phyloP scores from a whole-genome alignment of 2,113 vertebrate genomes.

The Ascaphus truei region DNA sequence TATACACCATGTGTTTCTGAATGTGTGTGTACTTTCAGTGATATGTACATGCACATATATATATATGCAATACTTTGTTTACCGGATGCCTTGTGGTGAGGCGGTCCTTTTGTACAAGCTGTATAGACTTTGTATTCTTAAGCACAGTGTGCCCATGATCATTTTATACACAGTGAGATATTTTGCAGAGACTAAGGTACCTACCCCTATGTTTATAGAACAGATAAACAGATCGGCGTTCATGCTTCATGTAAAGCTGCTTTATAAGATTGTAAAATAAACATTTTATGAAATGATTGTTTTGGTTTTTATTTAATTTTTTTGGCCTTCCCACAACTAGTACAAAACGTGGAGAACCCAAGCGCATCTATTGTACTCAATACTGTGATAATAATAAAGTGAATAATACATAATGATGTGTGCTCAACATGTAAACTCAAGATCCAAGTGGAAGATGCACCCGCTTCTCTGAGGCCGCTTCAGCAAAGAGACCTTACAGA shows the following conservation, averaged over 20 bases:
- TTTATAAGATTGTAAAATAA: conserved; percentile 95
- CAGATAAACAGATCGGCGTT: conserved; percentile 66
- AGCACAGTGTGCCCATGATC: conserved; percentile 97
- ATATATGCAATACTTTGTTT: conserved; percentile 98
- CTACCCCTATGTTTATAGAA: conserved; percentile 81
- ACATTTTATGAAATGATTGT: conserved; percentile 58
- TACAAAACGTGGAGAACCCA: too few relatives aligned
- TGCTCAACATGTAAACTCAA: too few relatives aligned
- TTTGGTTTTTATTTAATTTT: not conserved
- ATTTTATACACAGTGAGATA: conserved; percentile 78
- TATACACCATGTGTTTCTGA: conserved; percentile 65
- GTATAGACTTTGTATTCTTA: conserved; percentile 83
- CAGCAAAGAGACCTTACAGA: too few relatives aligned
- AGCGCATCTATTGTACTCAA: too few relatives aligned
- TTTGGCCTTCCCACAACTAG: not conserved
- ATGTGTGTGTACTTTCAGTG: conserved; percentile 12
- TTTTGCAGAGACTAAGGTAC: conserved; percentile 57
- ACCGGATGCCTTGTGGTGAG: conserved; percentile 71
- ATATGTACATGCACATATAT: not conserved
- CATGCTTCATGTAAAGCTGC: conserved; percentile 86
- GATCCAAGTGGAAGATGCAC: too few relatives aligned
- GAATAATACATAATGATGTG: too few relatives aligned
- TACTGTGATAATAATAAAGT: too few relatives aligned
- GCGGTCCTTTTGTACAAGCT: conserved; percentile 73
- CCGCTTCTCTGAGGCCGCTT: too few relatives aligned